Base-by-base conservation (phyloP, 2,113 vertebrate species). In the Leucopternis melanops region DNA sequence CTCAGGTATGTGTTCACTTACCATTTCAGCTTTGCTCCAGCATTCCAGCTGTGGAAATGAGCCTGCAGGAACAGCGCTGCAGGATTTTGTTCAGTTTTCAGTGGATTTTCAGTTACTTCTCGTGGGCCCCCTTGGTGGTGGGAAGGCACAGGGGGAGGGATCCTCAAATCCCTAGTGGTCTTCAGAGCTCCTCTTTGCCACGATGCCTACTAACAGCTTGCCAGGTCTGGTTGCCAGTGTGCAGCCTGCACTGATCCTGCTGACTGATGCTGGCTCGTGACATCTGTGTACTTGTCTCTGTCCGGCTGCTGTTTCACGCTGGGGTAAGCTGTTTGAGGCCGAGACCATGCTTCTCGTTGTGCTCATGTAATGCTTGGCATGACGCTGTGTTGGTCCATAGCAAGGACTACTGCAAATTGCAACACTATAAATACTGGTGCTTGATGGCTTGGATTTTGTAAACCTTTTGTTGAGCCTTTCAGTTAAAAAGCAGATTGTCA, bases 81-180 rank as follows among this genome's bases (percentile, higher is more conserved):
- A 8, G 49, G 36, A 13, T 55, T 79, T 19, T 70, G 19, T 42
- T 62, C 31, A 8, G 29, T 22, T 71, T 54, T 61, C 44, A 18
- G 54, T 11, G n/a, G 59, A 42, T 32, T 69, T 82, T 40, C 22
- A 8, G 62, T 66, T 71, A 10, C 31, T 73, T 86, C 18, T 16
- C 0, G 0, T 52, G 38, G 17, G 16, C 9, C 31, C n/a, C 15
- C 4, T 49, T 50, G 27, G 23, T 65, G 38, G 6, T 34, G 42
- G 42, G 19, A 36, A 75, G 32, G 62, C 34, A 12, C 34, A 74
- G 38, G 58, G 40, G 59, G 31, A 49, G 21, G 20, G 34, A 6
- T 3, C 23, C 10, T 23, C 40, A 22, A 40, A 22, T 67, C 17
- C 20, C 13, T 21, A 2, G 11, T 10, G 36, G 10, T 52, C 29